These are phyloP conservation scores for Plotosus lineatus DNA, from an alignment of 2,113 vertebrate species.

Conservation along the genomic window DNA sequence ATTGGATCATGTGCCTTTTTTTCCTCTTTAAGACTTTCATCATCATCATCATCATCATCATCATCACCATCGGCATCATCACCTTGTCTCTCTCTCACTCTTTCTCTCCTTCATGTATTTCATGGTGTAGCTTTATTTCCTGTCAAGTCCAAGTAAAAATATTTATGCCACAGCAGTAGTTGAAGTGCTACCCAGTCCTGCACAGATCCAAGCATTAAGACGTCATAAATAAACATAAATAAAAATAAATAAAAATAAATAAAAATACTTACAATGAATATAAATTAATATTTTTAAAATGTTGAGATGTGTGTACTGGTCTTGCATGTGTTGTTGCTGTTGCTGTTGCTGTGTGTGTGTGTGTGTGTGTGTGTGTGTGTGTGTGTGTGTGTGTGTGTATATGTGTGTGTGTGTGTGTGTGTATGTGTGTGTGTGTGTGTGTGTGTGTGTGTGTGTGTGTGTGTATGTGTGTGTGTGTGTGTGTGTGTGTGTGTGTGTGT, in stretches of 20 bases:
- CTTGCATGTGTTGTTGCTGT: not conserved
- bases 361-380: not conserved
- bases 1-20: not conserved
- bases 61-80: no score
- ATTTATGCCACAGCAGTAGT: not conserved
- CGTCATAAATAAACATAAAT: constrained; percentile 15
- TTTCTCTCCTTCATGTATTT: not conserved
- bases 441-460: no score
- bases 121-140: not conserved
- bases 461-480: no score
- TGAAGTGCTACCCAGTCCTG: constrained; percentile 10
- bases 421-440: no score
- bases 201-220: constrained; percentile 22
- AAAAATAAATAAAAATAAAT: not conserved
- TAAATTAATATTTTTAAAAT: no score
- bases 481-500: no score
- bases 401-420: no score
- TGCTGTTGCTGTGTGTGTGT: not conserved
- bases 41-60: no score
- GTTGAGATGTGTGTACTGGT: no score
- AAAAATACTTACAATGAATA: not conserved
- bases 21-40: constrained; percentile 15
- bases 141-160: not conserved
- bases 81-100: not conserved
- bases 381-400: not conserved